Percentiles rank a stretch among this genome's conserved stretches.
Conservation (phyloP, 2,888 invertebrate genomes). For the Steromphala cineraria region DNA sequence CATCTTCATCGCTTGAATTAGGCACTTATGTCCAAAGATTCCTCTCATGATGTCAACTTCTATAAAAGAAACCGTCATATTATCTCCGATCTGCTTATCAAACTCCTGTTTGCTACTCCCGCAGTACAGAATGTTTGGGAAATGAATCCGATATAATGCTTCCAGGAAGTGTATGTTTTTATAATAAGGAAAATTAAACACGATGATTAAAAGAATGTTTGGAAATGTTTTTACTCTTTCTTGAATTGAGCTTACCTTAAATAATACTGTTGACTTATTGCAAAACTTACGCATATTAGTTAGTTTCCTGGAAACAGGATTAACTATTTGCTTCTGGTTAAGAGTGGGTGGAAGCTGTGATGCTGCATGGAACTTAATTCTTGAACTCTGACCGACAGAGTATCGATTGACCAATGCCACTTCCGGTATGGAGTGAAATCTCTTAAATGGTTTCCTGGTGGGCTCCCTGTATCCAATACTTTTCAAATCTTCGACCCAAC, state of each 20-base stretch:
- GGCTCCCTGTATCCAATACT: constrained; percentile 20
- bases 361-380: constrained; percentile 7
- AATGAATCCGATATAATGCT: not conserved
- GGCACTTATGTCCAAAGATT: constrained; percentile 21
- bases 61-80: constrained; percentile 3
- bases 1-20: constrained; percentile 36
- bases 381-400: constrained; percentile 30
- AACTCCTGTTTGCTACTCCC: not conserved
- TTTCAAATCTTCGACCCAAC: constrained; percentile 11
- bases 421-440: not conserved
- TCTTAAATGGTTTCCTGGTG: not conserved
- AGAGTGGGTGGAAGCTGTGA: not conserved
- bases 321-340: no score
- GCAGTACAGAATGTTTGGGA: constrained; percentile 25
- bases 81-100: not conserved
- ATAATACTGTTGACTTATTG: not conserved
- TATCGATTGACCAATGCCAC: not conserved
- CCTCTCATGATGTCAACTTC: not conserved
- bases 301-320: no score
- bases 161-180: not conserved
- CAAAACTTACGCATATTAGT: not conserved
- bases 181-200: constrained; percentile 13
- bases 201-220: constrained; percentile 21
- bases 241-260: not conserved
- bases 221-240: not conserved